Conservation (phyloP, 2,797 vertebrate species). For the Dicrostonyx torquatus region DNA sequence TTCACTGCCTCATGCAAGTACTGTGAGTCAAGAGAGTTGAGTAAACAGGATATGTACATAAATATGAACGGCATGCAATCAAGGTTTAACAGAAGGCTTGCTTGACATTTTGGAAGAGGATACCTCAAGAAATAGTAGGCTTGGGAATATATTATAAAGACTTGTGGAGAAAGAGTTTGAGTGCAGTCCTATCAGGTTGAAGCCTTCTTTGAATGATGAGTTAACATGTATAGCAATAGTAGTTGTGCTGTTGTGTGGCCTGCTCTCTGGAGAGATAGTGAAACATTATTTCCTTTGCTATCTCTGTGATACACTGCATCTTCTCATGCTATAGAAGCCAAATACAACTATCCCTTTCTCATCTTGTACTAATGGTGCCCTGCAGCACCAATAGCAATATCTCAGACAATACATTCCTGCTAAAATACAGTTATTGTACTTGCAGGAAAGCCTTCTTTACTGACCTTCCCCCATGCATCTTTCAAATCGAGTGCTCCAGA, state of each 20-base stretch:
- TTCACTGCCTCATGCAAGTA: background rate
- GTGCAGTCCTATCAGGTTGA: background rate
- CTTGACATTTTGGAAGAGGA: background rate
- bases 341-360: background rate
- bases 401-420: constrained; percentile 17
- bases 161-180: background rate
- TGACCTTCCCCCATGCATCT: constrained; percentile 45
- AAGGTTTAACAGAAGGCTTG: background rate
- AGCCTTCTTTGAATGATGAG: background rate
- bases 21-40: background rate
- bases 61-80: background rate
- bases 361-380: background rate
- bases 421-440: constrained; percentile 52
- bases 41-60: background rate
- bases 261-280: background rate
- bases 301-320: background rate
- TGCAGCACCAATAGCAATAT: constrained; percentile 18
- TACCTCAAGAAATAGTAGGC: background rate
- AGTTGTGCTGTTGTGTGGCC: background rate
- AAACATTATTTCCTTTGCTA: background rate
- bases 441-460: constrained; percentile 36
- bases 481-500: constrained; percentile 56
- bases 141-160: background rate
- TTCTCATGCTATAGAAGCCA: background rate
- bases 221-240: background rate